Evolutionary conservation across 1,140 invertebrate genomes (phyloP).

Genomic region (Eumeta japonica): DNA sequence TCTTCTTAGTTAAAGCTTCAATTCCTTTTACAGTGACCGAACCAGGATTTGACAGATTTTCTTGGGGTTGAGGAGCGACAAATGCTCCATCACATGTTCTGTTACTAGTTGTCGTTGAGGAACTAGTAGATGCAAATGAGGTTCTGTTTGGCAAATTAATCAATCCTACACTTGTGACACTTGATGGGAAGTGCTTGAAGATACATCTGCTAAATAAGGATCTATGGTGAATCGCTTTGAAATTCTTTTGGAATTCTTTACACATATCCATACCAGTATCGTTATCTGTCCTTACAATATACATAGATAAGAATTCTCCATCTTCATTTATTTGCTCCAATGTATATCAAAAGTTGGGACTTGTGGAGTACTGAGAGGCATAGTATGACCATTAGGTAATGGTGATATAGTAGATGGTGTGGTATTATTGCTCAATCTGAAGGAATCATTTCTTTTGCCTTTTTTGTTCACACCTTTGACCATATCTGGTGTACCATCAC

Average conservation of each 20-base stretch:
- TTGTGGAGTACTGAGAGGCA: constrained; percentile 37
- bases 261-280: constrained; percentile 50
- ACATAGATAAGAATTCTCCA: constrained; percentile 47
- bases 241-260: constrained; percentile 49
- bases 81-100: constrained; percentile 50
- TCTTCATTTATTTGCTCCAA: constrained; percentile 44
- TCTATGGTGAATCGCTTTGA: constrained; percentile 49
- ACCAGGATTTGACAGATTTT: constrained; percentile 35
- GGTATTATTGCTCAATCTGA: constrained; percentile 37
- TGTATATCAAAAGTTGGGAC: constrained; percentile 48
- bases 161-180: constrained; percentile 48
- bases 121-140: constrained; percentile 46
- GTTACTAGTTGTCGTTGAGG: constrained; percentile 42
- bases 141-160: constrained; percentile 45
- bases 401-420: constrained; percentile 52
- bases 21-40: constrained; percentile 44
- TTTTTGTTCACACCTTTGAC: constrained; percentile 32
- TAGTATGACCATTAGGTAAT: constrained; percentile 46
- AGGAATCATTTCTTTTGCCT: constrained; percentile 40
- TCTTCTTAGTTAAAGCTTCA: constrained; percentile 43
- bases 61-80: constrained; percentile 46
- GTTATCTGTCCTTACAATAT: constrained; percentile 46
- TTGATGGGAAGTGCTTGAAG: constrained; percentile 43
- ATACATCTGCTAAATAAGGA: constrained; percentile 46
- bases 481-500: constrained; percentile 31